These are phyloP conservation scores for Picathartes gymnocephalus DNA, from an alignment of 2,113 vertebrate genomes.

Conservation along the genomic window DNA sequence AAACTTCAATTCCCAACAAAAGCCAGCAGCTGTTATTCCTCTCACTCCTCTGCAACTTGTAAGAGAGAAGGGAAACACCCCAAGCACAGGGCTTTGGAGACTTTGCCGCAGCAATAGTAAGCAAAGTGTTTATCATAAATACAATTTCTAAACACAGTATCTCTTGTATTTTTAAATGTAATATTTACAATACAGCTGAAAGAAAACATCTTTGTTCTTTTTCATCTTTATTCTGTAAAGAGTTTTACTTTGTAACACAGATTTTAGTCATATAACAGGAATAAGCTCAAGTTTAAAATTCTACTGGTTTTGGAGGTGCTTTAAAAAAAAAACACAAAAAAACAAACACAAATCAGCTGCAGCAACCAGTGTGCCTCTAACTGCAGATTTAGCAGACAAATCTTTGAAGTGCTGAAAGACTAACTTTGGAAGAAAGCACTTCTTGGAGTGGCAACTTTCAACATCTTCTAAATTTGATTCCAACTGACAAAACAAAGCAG, in stretches of 20 bases:
- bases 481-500: conserved; percentile 48
- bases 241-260: not conserved
- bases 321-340: not conserved
- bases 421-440: conserved; percentile 12
- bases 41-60: not conserved
- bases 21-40: not conserved
- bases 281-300: not conserved
- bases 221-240: not conserved
- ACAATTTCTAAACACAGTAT: not conserved
- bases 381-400: not conserved
- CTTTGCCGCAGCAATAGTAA: not conserved
- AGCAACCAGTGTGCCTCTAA: not conserved
- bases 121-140: not conserved
- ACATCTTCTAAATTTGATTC: conserved; percentile 54
- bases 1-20: not conserved
- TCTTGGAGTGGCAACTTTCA: conserved; percentile 34
- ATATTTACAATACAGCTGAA: not conserved
- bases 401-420: conserved; percentile 33
- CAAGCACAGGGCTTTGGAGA: not conserved
- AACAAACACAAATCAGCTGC: not conserved
- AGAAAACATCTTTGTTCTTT: not conserved
- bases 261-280: not conserved
- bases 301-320: not conserved
- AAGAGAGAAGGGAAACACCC: not conserved
- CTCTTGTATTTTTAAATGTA: not conserved